These are phyloP conservation scores for Papilio machaon DNA, from an alignment of 1,140 invertebrate species.

Conservation along the genomic window DNA sequence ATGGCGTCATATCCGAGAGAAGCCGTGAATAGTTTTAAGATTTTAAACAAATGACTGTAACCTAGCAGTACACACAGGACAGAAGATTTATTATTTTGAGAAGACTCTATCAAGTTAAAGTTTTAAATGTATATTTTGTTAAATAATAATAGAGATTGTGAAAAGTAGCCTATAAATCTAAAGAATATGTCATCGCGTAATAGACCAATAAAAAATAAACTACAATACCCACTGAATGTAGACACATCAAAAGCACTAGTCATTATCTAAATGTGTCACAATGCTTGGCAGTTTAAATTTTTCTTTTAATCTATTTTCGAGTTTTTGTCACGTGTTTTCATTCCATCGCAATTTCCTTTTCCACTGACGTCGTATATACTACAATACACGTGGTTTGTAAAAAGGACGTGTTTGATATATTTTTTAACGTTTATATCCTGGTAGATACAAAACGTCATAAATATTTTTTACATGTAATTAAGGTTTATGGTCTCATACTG, in stretches of 20 bases:
- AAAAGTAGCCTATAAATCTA: background rate
- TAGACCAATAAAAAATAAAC: background rate
- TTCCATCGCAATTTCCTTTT: background rate
- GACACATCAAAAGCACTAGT: background rate
- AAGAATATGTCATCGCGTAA: background rate
- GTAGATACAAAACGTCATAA: background rate
- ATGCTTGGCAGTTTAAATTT: background rate
- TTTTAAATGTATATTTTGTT: no score
- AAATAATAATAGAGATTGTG: background rate
- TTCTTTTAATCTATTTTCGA: constrained; percentile 7
- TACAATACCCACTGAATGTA: background rate
- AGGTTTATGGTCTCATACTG: no score
- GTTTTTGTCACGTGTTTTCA: background rate
- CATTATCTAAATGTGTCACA: constrained; percentile 3
- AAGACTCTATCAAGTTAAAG: background rate
- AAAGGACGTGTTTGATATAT: background rate
- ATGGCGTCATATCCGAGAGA: constrained; percentile 19
- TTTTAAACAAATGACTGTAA: background rate
- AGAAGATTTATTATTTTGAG: background rate
- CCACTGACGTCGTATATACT: background rate
- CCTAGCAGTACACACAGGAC: no score
- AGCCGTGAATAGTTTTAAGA: background rate
- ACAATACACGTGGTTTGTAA: background rate
- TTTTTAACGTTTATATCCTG: background rate
- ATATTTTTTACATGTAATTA: background rate